Base-by-base conservation (phyloP, 2,888 invertebrate genomes). In the Leptarthrus brevirostris region DNA sequence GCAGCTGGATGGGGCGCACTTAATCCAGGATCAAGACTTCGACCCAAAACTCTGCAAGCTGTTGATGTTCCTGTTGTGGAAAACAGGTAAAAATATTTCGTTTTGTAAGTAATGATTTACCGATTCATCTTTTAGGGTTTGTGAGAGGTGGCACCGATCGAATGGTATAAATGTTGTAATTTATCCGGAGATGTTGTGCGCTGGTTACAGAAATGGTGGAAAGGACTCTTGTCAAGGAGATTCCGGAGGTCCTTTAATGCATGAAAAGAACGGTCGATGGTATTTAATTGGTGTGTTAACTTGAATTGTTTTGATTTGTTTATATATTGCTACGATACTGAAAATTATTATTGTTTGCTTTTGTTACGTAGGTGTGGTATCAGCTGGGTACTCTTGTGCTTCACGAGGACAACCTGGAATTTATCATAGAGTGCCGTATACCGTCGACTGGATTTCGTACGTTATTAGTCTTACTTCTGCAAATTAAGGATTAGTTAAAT, bases 131-230 rank as follows among this genome's bases (percentile, higher is more conserved):
- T 77, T 77, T 70, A 82, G 82, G 75, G 89, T 89, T 52, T 90
- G 90, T 78, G 90, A 90, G 79, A 83, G 89, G 79, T 90, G 89
- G 89, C 90, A 90, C 79, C 85, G 89, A 52, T 89, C 89, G 79
- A 90, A 90, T 78, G 90, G 90, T 86, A 82, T 82, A 78, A 85
- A 85, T 76, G 85, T 85, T 52, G 92, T 95, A 14, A 96, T 96
- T 81, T 95, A 96, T 84, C 95, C 95, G 52, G 96, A 96, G 85
- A 96, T 96, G 96, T 90, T 96, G 84, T 96, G 96, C 82, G 96
- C 96, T 0, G 96, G 96, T 2, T 95, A 96, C 83, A 90, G 94
- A 69, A 92, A 91, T 24, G 96, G 96, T 0, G 95, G 95, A 30
- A 85, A 85, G 75, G 85, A 85, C 74, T 90, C 90, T 8, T 91